Base-by-base conservation (phyloP, 2,888 invertebrate species). In the Agrochola lota region DNA sequence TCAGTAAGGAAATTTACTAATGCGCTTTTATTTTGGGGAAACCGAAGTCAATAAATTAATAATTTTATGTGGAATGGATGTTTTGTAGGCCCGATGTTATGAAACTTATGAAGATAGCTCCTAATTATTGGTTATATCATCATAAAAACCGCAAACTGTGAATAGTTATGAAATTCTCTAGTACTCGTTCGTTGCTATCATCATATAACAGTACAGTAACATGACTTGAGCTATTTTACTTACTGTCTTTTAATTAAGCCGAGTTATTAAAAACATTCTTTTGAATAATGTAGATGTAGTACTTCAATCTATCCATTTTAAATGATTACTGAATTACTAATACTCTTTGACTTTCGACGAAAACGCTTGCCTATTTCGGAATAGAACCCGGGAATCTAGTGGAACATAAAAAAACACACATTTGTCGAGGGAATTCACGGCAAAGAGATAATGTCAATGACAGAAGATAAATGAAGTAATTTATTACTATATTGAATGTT, bases 371-470 rank as follows among this genome's bases (percentile, higher is more conserved):
- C 23, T 57, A 26, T 57, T 46, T 70, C 1, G 30, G 12, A 57
- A 30, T 20, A n/a, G 5, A 43, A n/a, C 6, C 20, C 9, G 3
- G n/a, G 30, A 30, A 23, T 40, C 12, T 1, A 8, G 23, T 23
- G 4, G 8, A 17, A 40, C 4, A 26, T 35, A 23, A 17, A n/a
- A 74, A 26, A 52, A 23, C 1, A 49, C 0, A 49, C 15, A 9
- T 17, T 49, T 60, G 40, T 62, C 71, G 30, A 74, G 71, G 74
- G 70, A 80, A 71, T 80, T 64, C 26, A 66, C 67, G 60, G 64
- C 63, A 72, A 70, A 77, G 60, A 73, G 43, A 71, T 74, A 81
- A 74, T 74, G 78, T 74, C 73, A 68, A 17, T 69, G 68, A 59
- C 30, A 23, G 43, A 64, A 75, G 71, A 76, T 52, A 59, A 57